Evolutionary conservation across 2,888 invertebrate species (phyloP).

Genomic region (Schrankia costaestrigalis): DNA sequence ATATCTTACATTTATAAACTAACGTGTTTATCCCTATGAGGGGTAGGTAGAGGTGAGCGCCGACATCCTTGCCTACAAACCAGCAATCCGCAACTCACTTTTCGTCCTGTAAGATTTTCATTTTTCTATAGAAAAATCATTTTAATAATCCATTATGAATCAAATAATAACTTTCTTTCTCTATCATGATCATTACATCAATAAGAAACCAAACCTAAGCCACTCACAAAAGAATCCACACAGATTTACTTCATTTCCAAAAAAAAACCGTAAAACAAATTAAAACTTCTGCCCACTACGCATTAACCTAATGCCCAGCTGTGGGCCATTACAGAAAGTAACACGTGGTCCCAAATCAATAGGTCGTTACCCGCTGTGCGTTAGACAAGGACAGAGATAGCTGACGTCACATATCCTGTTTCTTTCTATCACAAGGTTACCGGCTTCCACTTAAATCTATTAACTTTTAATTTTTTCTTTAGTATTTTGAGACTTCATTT

Average conservation of each 20-base stretch:
- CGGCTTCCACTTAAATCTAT: conserved; percentile 43
- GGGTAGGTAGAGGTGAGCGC: neutral
- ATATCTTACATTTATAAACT: neutral
- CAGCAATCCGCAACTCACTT: too few relatives aligned
- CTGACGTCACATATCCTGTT: conserved; percentile 42
- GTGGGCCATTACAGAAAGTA: conserved; percentile 14
- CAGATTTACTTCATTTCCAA: neutral
- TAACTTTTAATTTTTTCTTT: conserved; percentile 37
- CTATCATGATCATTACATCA: too few relatives aligned
- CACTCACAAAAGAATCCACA: too few relatives aligned
- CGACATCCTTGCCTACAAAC: too few relatives aligned
- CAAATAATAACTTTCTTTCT: too few relatives aligned
- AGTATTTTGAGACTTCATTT: conserved; percentile 14
- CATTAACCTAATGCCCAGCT: conserved; percentile 15
- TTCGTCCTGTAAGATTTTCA: too few relatives aligned
- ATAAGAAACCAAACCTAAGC: too few relatives aligned
- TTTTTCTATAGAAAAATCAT: too few relatives aligned
- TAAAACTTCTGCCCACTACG: neutral
- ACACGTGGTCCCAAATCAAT: conserved; percentile 54
- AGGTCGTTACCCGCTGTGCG: conserved; percentile 40
- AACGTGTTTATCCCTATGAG: neutral
- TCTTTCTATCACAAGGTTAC: conserved; percentile 37
- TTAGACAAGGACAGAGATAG: conserved; percentile 26
- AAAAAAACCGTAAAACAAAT: too few relatives aligned
- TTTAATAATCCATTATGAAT: too few relatives aligned